Conservation (phyloP, 2,113 vertebrate genomes). For the Chaetodon auriga region DNA sequence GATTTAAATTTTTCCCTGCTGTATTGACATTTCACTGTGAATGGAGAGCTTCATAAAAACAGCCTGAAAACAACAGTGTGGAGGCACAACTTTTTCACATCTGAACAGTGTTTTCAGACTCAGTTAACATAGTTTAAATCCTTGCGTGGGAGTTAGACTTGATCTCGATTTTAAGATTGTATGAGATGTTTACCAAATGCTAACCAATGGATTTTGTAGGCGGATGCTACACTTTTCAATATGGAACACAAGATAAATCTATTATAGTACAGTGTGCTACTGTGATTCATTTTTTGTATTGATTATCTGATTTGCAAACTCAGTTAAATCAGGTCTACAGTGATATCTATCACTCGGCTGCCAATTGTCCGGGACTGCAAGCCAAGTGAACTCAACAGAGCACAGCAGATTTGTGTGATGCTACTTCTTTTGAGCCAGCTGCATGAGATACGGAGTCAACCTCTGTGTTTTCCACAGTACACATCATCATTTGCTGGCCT, state of each 20-base stretch:
- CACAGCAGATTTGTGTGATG: constrained; percentile 38
- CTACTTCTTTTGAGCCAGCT: constrained; percentile 39
- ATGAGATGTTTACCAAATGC: not conserved
- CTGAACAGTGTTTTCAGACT: not conserved
- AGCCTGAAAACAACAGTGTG: not conserved
- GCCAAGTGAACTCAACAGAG: constrained; percentile 43
- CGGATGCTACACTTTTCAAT: not conserved
- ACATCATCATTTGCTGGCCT: constrained; percentile 57
- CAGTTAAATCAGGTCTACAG: constrained; percentile 38
- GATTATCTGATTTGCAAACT: constrained; percentile 49
- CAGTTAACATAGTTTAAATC: not conserved
- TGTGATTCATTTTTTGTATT: constrained; percentile 39
- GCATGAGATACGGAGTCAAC: constrained; percentile 53
- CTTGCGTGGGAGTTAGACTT: not conserved
- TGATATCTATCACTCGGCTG: constrained; percentile 49
- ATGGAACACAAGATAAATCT: not conserved
- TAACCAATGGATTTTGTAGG: not conserved
- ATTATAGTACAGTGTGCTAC: not conserved
- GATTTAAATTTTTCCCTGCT: not conserved
- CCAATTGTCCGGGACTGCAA: constrained; percentile 48
- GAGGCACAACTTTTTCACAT: not conserved
- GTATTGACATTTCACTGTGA: not conserved
- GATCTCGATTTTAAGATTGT: not conserved
- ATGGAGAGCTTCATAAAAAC: not conserved
- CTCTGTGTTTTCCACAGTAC: constrained; percentile 47